phyloP scores from a whole-genome alignment of 1,140 invertebrate genomes.

The Patella vulgata region DNA sequence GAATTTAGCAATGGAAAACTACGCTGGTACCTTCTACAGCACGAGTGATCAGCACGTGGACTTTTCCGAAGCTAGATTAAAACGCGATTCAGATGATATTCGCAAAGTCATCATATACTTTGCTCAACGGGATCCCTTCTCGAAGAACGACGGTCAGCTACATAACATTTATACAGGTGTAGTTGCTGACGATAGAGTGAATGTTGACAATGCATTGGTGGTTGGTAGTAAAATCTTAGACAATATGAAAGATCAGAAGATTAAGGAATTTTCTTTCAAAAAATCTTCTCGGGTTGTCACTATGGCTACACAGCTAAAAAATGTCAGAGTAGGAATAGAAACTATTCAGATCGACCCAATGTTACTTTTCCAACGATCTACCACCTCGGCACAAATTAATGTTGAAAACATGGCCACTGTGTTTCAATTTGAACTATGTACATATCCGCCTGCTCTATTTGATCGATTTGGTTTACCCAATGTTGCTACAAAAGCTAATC shows the following conservation, averaged over 20 bases:
- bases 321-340: constrained; percentile 12
- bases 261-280: constrained; percentile 24
- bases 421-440: constrained; percentile 32
- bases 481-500: constrained; percentile 21
- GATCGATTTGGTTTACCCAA: constrained; percentile 23
- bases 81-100: constrained; percentile 30
- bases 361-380: constrained; percentile 35
- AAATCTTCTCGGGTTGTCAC: constrained; percentile 22
- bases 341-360: constrained; percentile 23
- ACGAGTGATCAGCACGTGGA: constrained; percentile 45
- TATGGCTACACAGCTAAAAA: constrained; percentile 9
- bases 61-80: constrained; percentile 8
- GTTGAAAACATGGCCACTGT: constrained; percentile 7
- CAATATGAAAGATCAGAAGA: constrained; percentile 23
- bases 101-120: constrained; percentile 18
- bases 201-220: constrained; percentile 23
- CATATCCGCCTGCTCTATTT: constrained; percentile 30
- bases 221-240: constrained; percentile 26
- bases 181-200: constrained; percentile 11
- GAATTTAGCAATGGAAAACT: constrained; percentile 35
- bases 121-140: constrained; percentile 25
- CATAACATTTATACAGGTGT: constrained; percentile 29
- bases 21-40: constrained; percentile 20
- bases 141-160: constrained; percentile 8
- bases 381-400: neutral